These are phyloP conservation scores for Carassius gibelio DNA, from an alignment of 2,113 vertebrate species.

Conservation along the genomic window DNA sequence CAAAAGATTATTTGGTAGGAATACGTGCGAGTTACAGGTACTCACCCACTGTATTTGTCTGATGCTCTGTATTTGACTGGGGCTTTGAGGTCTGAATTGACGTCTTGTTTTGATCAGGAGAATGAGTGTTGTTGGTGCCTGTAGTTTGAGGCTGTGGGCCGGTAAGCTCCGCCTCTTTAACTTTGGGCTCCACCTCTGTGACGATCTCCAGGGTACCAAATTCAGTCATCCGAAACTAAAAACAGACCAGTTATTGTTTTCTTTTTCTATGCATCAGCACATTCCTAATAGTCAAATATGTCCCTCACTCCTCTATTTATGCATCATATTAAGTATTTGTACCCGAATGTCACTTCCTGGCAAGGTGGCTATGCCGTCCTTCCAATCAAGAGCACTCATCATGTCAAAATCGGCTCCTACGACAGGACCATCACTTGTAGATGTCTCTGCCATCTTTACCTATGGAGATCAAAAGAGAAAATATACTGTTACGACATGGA, in stretches of 20 bases:
- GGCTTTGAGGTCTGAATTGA: slow-evolving; percentile 16
- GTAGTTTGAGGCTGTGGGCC: slow-evolving; percentile 10
- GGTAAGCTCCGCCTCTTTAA: slow-evolving; percentile 59
- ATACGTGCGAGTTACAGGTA: not conserved
- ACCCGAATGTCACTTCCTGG: slow-evolving; percentile 96
- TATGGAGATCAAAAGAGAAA: not conserved
- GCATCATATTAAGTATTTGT: slow-evolving; percentile 16
- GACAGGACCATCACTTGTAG: slow-evolving; percentile 72
- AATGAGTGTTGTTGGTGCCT: slow-evolving; percentile 62
- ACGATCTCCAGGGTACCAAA: slow-evolving; percentile 96
- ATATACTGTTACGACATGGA: not conserved
- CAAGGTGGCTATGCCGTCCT: slow-evolving; percentile 94
- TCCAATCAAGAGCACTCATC: slow-evolving; percentile 96
- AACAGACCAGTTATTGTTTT: not conserved
- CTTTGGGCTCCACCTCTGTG: slow-evolving; percentile 85
- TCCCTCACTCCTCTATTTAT: not conserved
- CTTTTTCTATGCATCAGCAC: not conserved
- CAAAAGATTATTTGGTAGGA: not conserved
- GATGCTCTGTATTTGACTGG: slow-evolving; percentile 20
- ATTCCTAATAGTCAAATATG: not conserved
- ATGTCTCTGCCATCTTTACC: slow-evolving; percentile 77
- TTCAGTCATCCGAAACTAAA: slow-evolving; percentile 94
- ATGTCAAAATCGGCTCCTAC: slow-evolving; percentile 91
- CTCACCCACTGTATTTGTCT: slow-evolving; percentile 10
- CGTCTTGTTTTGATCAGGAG: slow-evolving; percentile 61